Base-by-base conservation (phyloP, 2,888 invertebrate species). In the Resseliella maxima region DNA sequence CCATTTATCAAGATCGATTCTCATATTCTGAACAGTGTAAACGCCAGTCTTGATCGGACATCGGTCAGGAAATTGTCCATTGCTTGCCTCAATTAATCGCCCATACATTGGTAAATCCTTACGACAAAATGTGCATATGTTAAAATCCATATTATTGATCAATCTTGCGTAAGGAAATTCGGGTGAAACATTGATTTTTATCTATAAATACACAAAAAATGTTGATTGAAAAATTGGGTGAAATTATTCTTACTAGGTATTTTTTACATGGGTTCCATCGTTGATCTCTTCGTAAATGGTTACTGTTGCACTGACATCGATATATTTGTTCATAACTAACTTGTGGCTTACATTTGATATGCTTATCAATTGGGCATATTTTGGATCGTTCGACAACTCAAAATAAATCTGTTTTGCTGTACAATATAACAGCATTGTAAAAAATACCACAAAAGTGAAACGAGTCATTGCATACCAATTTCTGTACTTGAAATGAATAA, bases 241-340 rank as follows among this genome's bases (percentile, higher is more conserved):
- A 6, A 72, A 31, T 31, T 72, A 2, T 83, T n/a, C 15, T 36
- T 36, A 2, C 5, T 18, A 1, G 21, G 1, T 35, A 21, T 6
- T 36, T 38, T 6, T 83, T 83, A 83, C 83, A 38, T 83, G 18
- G 0, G 83, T 83, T 38, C 83, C 83, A 38, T 83, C 83, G 38
- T 83, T 38, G n/a, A 83, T 36, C 38, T 83, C 83, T 83, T 83
- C 83, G 12, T 38, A 83, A 38, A 83, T 27, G 10, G 38, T 83
- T 10, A 83, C 83, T 31, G 38, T 36, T 1, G 38, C 83, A 38
- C 38, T 83, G 38, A 83, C n/a, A 5, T 83, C 83, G 21, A 83
- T 38, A 18, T 21, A 10, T 83, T 83, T 83, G n/a, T 38, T 38
- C 38, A n/a, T n/a, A 3, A 83, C n/a, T 8, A 38, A 10, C 3